Percentiles rank a stretch among this genome's conserved stretches.
Evolutionary conservation across 2,888 invertebrate genomes (phyloP).

Genomic region (Hyposoter didymator): DNA sequence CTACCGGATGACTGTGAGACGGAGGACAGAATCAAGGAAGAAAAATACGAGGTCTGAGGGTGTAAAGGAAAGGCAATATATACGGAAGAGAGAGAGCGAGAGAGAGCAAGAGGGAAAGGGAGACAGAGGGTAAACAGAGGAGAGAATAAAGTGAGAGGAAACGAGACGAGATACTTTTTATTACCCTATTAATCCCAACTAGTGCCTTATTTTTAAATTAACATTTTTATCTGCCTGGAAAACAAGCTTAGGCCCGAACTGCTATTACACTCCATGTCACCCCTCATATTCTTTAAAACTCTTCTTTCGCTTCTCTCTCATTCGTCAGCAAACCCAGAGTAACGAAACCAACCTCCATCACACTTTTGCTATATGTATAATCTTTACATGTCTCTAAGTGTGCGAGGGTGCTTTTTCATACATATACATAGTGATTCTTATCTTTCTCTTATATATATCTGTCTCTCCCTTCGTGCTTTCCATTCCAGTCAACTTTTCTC

Average conservation of each 20-base stretch:
- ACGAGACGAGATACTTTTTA: slow-evolving; percentile 78
- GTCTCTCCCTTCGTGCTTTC: slow-evolving; percentile 54
- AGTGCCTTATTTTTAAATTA: slow-evolving; percentile 83
- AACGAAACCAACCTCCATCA: slow-evolving; percentile 46
- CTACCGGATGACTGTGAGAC: slow-evolving; percentile 24
- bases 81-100: slow-evolving; percentile 8
- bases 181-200: slow-evolving; percentile 83
- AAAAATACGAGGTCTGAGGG: slow-evolving; percentile 67
- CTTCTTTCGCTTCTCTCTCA: slow-evolving; percentile 50
- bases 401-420: not conserved
- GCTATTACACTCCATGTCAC: slow-evolving; percentile 59
- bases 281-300: slow-evolving; percentile 24
- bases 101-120: not conserved
- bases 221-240: slow-evolving; percentile 82
- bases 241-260: slow-evolving; percentile 76
- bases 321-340: slow-evolving; percentile 28
- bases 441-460: slow-evolving; percentile 45
- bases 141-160: slow-evolving; percentile 44
- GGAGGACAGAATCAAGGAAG: slow-evolving; percentile 71
- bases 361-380: slow-evolving; percentile 16
- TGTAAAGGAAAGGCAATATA: slow-evolving; percentile 62
- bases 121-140: slow-evolving; percentile 55
- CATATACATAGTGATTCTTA: slow-evolving; percentile 22
- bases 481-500: slow-evolving; percentile 59
- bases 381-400: slow-evolving; percentile 22